Base-by-base conservation (phyloP, 2,888 invertebrate genomes). In the Kryphioiulus occultus region DNA sequence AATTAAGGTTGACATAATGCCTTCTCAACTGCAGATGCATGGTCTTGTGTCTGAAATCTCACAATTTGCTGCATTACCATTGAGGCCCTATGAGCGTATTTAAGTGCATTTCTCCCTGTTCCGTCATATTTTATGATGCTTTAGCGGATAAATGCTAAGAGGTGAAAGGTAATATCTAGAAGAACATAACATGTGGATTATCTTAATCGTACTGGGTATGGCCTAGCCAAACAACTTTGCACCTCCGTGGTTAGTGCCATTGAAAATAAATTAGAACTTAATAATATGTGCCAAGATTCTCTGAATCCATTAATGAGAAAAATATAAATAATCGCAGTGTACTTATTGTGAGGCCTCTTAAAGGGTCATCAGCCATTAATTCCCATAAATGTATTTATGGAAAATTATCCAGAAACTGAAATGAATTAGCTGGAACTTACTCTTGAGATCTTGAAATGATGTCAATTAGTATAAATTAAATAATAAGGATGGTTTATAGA, bases 181-280 rank as follows among this genome's bases (percentile, higher is more conserved):
- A 68, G 68, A 68, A 68, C 68, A 68, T 68, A 26, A 26, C 68
- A 68, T 26, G 68, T 68, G 68, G 68, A 68, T 68, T 68, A 68
- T 68, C 68, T 68, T 26, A 68, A 68, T 10, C 68, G 10, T 68
- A 26, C 10, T 12, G 26, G n/a, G 26, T 26, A 26, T 26, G 22
- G 68, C 68, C 10, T 12, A 22, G 26, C 26, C 7, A n/a, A 68
- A 68, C 12, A 26, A 59, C 4, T 4, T n/a, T 59, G n/a, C 19
- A 59, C n/a, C n/a, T 35, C 2, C 2, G 35, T 7, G 35, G n/a
- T 17, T 53, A 0, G 53, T 53, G 53, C 53, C 53, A 53, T 4
- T 4, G n/a, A 19, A 26, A 68, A 68, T 68, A 68, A 26, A 68
- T 26, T 1, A 26, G 26, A 68, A 68, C 12, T 22, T 12, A 3